These are phyloP conservation scores for Cardinalis cardinalis DNA, from an alignment of 2,113 vertebrate species.

Conservation along the genomic window DNA sequence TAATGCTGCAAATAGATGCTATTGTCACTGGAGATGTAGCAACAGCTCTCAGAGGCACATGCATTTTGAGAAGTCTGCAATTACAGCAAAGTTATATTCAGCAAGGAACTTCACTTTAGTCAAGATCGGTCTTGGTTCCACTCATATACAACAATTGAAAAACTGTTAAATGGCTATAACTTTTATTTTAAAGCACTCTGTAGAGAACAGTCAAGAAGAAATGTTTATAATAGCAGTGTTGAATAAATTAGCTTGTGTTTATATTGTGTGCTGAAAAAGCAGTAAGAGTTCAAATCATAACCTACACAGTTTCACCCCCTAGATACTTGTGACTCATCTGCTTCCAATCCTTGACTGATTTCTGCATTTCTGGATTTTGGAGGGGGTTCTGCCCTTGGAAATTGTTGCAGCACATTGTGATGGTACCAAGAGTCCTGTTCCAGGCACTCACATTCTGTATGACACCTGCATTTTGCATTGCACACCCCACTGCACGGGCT, in stretches of 20 bases:
- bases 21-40: not conserved
- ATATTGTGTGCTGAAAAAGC: not conserved
- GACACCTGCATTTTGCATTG: not conserved
- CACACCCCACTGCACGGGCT: not conserved
- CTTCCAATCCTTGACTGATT: not conserved
- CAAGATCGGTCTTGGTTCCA: not conserved
- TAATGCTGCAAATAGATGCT: not conserved
- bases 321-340: not conserved
- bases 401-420: fast-evolving
- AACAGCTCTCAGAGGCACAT: not conserved
- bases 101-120: not conserved
- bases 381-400: not conserved
- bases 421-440: not conserved
- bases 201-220: not conserved
- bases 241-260: not conserved
- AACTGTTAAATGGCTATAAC: not conserved
- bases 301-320: not conserved
- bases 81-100: not conserved
- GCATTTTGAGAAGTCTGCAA: not conserved
- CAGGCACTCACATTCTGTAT: not conserved
- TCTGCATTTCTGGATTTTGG: not conserved
- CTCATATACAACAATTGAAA: not conserved
- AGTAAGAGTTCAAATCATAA: not conserved
- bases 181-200: not conserved
- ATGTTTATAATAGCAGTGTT: not conserved